Conservation (phyloP, 2,113 vertebrate species). For the Ginglymostoma cirratum region DNA sequence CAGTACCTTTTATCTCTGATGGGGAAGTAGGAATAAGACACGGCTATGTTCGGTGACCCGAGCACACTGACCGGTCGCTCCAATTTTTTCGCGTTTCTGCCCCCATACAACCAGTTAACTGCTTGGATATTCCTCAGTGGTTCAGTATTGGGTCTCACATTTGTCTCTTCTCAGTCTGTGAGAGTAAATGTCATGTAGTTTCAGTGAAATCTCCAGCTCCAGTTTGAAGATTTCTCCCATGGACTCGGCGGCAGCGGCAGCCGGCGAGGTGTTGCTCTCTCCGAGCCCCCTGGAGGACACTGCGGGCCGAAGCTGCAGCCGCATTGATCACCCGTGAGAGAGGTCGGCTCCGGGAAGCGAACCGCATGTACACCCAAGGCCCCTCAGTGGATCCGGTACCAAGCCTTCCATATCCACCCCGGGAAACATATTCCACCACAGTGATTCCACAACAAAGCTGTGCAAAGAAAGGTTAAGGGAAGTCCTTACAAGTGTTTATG, state of each 20-base stretch:
- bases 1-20: too few species aligned
- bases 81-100: neutral
- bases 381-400: neutral
- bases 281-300: too few species aligned
- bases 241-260: neutral
- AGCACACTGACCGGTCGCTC: neutral
- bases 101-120: neutral
- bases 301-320: too few species aligned
- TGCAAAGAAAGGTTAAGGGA: neutral
- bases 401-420: neutral
- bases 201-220: neutral
- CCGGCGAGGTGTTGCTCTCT: too few species aligned
- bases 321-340: too few species aligned
- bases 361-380: too few species aligned
- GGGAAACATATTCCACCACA: neutral
- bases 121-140: neutral
- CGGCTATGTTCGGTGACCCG: too few species aligned
- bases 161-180: neutral
- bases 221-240: neutral
- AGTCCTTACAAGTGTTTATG: neutral
- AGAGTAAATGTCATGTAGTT: neutral
- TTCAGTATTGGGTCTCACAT: neutral
- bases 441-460: neutral
- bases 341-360: too few species aligned
- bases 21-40: too few species aligned